Conservation (phyloP, 1,140 invertebrate species). For the Drosophila melanica region DNA sequence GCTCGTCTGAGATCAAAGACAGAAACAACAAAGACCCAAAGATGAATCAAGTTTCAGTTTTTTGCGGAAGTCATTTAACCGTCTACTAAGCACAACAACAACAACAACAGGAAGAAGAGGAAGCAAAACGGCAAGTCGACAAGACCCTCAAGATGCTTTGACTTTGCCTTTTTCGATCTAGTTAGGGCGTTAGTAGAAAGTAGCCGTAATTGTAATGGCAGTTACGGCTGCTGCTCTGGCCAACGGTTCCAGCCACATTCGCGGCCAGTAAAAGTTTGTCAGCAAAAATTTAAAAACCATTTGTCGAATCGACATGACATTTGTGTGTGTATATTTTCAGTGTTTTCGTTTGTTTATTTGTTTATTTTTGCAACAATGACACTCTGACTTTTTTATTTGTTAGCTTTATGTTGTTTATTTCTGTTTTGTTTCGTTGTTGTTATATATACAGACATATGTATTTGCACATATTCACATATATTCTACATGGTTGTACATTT, state of each 20-base stretch:
- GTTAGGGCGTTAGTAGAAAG: constrained; percentile 73
- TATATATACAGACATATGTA: background rate
- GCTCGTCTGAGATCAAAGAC: constrained; percentile 41
- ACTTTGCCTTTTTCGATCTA: constrained; percentile 51
- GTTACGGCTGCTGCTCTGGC: constrained; percentile 46
- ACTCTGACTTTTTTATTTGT: constrained; percentile 31
- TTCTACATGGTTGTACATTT: constrained; percentile 3
- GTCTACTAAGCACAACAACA: constrained; percentile 56
- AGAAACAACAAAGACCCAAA: constrained; percentile 29
- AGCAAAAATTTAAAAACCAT: constrained; percentile 59
- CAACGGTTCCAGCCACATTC: constrained; percentile 7
- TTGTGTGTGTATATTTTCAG: constrained; percentile 22
- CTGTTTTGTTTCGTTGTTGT: constrained; percentile 11
- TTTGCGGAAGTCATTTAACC: constrained; percentile 75
- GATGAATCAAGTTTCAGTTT: constrained; percentile 34
- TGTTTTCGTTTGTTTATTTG: constrained; percentile 23
- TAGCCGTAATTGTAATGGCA: constrained; percentile 64
- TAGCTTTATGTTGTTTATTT: constrained; percentile 36
- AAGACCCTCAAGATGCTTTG: constrained; percentile 52
- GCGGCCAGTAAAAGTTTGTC: constrained; percentile 67
- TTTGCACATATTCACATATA: background rate
- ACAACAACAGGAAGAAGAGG: constrained; percentile 16
- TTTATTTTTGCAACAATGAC: constrained; percentile 38
- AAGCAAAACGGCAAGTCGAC: constrained; percentile 46
- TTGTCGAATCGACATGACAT: constrained; percentile 55